Evolutionary conservation across 2,888 invertebrate species (phyloP), one percentile per base, ranked within the genome.

Genomic region (Petrophora chlorosata): DNA sequence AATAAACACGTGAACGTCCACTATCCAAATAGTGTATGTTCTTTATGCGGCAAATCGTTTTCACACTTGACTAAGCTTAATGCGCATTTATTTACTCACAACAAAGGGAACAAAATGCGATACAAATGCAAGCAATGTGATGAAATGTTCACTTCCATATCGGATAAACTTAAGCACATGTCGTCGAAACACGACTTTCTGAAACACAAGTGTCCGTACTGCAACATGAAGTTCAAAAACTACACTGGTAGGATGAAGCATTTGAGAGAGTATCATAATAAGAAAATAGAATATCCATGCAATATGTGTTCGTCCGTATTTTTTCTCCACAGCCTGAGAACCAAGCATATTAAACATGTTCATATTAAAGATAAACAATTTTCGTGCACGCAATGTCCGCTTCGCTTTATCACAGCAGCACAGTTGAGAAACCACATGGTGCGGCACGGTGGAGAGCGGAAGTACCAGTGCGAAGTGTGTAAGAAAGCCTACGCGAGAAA

Each of bases 221-320:
- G 57, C 22, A 2, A 69, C 26, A 70, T 73, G 13, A 70, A 64
- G 0, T 84, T 83, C 19, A 72, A 73, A 45, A 61, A 65, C 0
- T 83, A 82, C 36, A 59, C 61, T 0, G 68, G 73, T 22, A 66
- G 82, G 43, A 52, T 65, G 5, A 71, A 66, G 15, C 74, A 75
- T 54, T 39, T 54, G 3, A 54, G 46, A n/a, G 5, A 46, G 8
- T 32, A 25, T 9, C 57, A 58, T 12, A 10, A 38, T 10, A 45
- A 32, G 9, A 80, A 76, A 28, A 64, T 85, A 0, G 82, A 87
- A 19, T 89, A 82, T 38, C 76, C 79, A 0, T 90, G 89, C 42
- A 75, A 70, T 16, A 62, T 83, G 9, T 90, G 89, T 40, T 34
- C 81, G 1, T 70, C 83, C 0, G 79, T 86, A 4, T 89, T 89